Base-by-base conservation (phyloP, 1,140 invertebrate genomes). In the Lepidurus apus region DNA sequence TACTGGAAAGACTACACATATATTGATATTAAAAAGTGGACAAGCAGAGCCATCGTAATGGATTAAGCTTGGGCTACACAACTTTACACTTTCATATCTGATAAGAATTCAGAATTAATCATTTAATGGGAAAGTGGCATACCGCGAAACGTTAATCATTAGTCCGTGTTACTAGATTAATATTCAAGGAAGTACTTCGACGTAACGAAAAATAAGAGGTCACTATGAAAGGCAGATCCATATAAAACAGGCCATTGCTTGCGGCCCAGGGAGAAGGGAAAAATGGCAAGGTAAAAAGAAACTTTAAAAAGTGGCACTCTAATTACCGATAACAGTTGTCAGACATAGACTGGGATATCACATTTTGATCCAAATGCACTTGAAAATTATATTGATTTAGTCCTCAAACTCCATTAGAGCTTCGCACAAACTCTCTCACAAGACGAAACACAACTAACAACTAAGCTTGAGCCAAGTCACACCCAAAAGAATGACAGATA, bases 301-400 rank as follows among this genome's bases (percentile, higher is more conserved):
- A 65, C 17, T n/a, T 13, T 7, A 1, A 9, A 65, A 65, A 65
- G 8, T 65, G 17, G 53, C 8, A 65, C 13, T 65, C 17, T 21
- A 9, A 7, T 65, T 65, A 65, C 53, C 53, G 53, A 65, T 65
- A 65, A 65, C 21, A 65, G 53, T 13, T 65, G 53, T 65, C 53
- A 13, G 53, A 65, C 53, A 65, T 65, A 65, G 53, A 65, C 17
- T 34, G 21, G 21, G 17, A 65, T 65, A 65, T 65, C 53, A 65
- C 53, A 65, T 65, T 65, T 65, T 65, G 53, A 65, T 21, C 53
- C 53, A 65, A 65, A 65, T 65, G 53, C 53, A 65, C 53, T 65
- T 65, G n/a, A 21, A 21, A 65, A n/a, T 65, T n/a, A 65, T 21
- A 65, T 34, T 34, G 53, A n/a, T 65, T 21, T 65, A 65, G 13